These are phyloP conservation scores for Adelosebastes latens DNA, from an alignment of 2,797 vertebrate species.

Conservation along the genomic window DNA sequence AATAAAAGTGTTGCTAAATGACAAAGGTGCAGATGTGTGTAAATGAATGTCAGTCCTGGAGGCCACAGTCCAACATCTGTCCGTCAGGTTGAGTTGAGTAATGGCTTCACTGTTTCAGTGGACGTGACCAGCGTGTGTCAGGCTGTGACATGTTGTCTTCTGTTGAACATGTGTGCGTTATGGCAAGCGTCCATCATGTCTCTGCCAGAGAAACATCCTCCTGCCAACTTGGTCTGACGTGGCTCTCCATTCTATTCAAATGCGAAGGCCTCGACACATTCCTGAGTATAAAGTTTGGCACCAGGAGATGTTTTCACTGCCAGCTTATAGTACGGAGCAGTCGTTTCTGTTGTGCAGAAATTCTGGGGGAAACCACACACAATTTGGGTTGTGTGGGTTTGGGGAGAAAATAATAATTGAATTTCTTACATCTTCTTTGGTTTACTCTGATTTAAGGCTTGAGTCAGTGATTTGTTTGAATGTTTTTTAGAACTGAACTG, in stretches of 20 bases:
- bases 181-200: conserved; percentile 42
- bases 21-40: not conserved
- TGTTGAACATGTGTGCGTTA: conserved; percentile 52
- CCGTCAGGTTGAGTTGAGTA: not conserved
- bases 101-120: conserved; percentile 5
- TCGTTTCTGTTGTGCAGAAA: conserved; percentile 26
- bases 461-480: not conserved
- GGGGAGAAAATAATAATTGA: not conserved
- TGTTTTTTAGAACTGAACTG: not conserved
- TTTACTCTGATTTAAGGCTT: not conserved
- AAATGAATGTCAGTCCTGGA: not conserved
- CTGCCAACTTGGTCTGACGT: conserved; percentile 61
- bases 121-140: conserved; percentile 49
- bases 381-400: not conserved
- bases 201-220: conserved; percentile 53
- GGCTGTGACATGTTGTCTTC: conserved; percentile 64
- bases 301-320: conserved; percentile 15
- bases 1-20: not conserved
- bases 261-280: conserved; percentile 25
- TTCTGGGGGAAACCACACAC: conserved; percentile 5
- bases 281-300: conserved; percentile 42
- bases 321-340: conserved; percentile 27
- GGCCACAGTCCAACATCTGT: not conserved
- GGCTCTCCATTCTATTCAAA: conserved; percentile 47
- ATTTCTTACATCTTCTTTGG: not conserved